phyloP scores from a whole-genome alignment of 2,888 invertebrate genomes.

The Drosophila nr. perissopoda region DNA sequence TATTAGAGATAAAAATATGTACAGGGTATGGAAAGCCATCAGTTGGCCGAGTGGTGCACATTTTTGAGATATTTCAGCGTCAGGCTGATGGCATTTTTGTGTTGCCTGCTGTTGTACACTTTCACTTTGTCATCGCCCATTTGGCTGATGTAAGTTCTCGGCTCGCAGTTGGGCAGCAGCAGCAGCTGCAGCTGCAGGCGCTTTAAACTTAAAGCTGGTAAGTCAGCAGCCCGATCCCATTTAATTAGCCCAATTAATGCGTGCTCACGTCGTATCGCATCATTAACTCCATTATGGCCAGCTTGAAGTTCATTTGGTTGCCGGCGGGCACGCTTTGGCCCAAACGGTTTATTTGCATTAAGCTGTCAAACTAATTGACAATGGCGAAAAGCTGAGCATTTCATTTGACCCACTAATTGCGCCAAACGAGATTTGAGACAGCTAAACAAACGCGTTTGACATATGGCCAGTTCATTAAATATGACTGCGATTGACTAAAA shows the following conservation, averaged over 20 bases:
- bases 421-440: slow-evolving; percentile 6
- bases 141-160: slow-evolving; percentile 45
- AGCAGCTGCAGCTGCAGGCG: slow-evolving; percentile 32
- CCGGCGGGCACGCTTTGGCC: slow-evolving; percentile 8
- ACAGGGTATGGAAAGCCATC: slow-evolving; percentile 29
- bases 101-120: slow-evolving; percentile 47
- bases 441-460: slow-evolving; percentile 6
- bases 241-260: slow-evolving; percentile 70
- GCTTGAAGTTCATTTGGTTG: slow-evolving; percentile 29
- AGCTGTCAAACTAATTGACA: slow-evolving; percentile 69
- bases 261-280: slow-evolving; percentile 51
- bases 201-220: slow-evolving; percentile 54
- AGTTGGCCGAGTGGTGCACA: slow-evolving; percentile 36
- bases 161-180: slow-evolving; percentile 46
- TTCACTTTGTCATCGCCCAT: slow-evolving; percentile 69
- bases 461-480: slow-evolving; percentile 50
- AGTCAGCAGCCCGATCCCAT: slow-evolving; percentile 46
- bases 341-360: slow-evolving; percentile 66
- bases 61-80: slow-evolving; percentile 61
- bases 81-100: slow-evolving; percentile 65
- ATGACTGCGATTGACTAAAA: slow-evolving; percentile 2
- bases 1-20: neutral
- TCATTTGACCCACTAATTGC: slow-evolving; percentile 19
- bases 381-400: slow-evolving; percentile 36
- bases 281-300: slow-evolving; percentile 33